Evolutionary conservation across 2,113 vertebrate genomes (phyloP).

Genomic region (Mesembrinibis cayennensis): DNA sequence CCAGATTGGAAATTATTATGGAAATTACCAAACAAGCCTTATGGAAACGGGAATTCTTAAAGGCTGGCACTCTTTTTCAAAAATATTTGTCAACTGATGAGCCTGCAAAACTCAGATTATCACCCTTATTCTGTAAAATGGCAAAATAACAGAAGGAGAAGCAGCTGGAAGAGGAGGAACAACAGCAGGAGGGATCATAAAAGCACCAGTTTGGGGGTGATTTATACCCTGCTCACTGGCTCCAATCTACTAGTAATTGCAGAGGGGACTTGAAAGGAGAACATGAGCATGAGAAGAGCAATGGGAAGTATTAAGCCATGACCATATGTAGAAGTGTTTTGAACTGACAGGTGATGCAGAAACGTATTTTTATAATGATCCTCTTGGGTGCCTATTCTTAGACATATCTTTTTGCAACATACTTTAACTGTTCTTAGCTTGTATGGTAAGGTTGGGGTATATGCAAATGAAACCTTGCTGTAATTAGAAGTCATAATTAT

Average conservation of each 20-base stretch:
- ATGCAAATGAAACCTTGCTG: not conserved
- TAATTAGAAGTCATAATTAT: not conserved
- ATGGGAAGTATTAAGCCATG: not conserved
- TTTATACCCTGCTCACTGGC: conserved; percentile 21
- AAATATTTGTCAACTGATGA: conserved; percentile 26
- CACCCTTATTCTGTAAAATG: conserved; percentile 18
- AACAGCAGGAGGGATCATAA: conserved; percentile 48
- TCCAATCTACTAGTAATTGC: not conserved
- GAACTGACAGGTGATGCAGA: conserved; percentile 7
- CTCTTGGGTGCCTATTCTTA: not conserved
- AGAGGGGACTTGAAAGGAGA: not conserved
- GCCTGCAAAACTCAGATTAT: conserved; percentile 24
- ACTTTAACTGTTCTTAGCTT: not conserved
- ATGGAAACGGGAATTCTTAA: not conserved
- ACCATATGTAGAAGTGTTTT: not conserved
- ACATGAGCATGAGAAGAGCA: not conserved
- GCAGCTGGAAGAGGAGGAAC: conserved; percentile 46
- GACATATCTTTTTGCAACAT: not conserved
- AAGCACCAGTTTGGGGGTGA: conserved; percentile 40
- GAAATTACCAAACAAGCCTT: not conserved
- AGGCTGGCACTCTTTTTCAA: not conserved
- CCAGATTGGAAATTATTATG: not conserved
- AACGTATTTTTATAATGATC: not conserved
- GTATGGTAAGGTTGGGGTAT: not conserved
- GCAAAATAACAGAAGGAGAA: conserved; percentile 57